These are phyloP conservation scores for Dasyornis broadbenti DNA, from an alignment of 2,113 vertebrate genomes.

Conservation along the genomic window DNA sequence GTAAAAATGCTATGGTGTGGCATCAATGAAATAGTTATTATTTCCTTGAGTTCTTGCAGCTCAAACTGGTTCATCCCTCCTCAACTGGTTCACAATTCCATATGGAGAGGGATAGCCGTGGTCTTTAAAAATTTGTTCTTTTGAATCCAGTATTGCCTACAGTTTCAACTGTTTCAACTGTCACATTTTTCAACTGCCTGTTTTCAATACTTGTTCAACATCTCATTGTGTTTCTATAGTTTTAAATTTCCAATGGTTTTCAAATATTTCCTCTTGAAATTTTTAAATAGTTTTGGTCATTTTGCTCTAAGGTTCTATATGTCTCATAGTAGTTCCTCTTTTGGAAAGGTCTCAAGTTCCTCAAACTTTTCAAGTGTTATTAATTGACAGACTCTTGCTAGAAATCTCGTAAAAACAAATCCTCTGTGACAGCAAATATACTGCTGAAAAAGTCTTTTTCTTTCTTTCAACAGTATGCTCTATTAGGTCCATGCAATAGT, in stretches of 20 bases:
- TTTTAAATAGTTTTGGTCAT: rapidly evolving
- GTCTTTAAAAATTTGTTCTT: neutral
- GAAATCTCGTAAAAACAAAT: neutral
- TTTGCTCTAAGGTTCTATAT: neutral
- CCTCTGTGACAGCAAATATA: neutral
- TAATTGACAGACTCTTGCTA: neutral
- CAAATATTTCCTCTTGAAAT: neutral
- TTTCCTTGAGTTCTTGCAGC: neutral
- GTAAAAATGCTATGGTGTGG: neutral
- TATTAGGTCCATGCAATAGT: neutral
- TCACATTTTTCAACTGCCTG: neutral
- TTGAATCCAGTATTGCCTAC: neutral
- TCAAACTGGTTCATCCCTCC: neutral
- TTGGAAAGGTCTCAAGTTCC: neutral
- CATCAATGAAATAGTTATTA: neutral
- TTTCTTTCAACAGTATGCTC: neutral
- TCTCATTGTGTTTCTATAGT: neutral
- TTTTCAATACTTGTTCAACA: neutral
- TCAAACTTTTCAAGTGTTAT: neutral
- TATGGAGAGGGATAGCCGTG: neutral
- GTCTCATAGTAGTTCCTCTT: neutral
- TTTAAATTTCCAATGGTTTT: neutral
- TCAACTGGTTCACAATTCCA: neutral
- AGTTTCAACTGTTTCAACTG: neutral
- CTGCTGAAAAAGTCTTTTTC: neutral